These are phyloP conservation scores for Pogonocherus hispidulus DNA, from an alignment of 2,888 invertebrate genomes.

Conservation along the genomic window DNA sequence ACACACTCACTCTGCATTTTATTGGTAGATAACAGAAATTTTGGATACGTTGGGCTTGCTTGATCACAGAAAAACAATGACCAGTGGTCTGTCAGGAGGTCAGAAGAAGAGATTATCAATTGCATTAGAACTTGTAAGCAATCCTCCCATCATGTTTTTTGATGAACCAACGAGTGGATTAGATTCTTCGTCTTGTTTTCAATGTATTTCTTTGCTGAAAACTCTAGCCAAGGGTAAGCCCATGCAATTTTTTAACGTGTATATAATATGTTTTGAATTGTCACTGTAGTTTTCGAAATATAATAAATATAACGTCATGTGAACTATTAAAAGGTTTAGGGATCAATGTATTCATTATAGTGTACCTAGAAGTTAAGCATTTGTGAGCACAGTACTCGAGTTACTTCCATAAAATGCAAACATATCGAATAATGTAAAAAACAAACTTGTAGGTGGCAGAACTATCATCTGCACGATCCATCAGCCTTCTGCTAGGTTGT, in stretches of 20 bases:
- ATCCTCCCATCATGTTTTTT: slow-evolving; percentile 98
- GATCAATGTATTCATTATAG: no score
- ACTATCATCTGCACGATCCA: slow-evolving; percentile 97
- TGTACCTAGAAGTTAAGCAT: no score
- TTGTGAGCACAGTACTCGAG: no score
- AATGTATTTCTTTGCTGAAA: slow-evolving; percentile 91
- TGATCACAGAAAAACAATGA: slow-evolving; percentile 91
- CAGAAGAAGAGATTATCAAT: slow-evolving; percentile 96
- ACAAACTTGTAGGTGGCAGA: slow-evolving; percentile 74
- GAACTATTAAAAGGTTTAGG: no score
- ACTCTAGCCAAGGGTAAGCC: slow-evolving; percentile 80
- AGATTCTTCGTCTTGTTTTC: slow-evolving; percentile 96
- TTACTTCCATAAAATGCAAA: no score
- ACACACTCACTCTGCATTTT: slow-evolving; percentile 7
- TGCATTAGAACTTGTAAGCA: slow-evolving; percentile 94
- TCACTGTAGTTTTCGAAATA: no score
- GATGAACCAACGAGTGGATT: slow-evolving; percentile 97
- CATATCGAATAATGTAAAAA: no score
- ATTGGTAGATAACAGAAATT: slow-evolving; percentile 87
- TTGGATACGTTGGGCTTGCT: slow-evolving; percentile 88
- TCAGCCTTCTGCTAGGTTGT: slow-evolving; percentile 95
- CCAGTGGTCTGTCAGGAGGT: slow-evolving; percentile 92
- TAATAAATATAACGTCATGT: no score
- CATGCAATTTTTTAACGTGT: no score
- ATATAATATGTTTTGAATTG: no score